phyloP scores from a whole-genome alignment of 2,113 vertebrate species.

The Gnathonemus longibarbis region DNA sequence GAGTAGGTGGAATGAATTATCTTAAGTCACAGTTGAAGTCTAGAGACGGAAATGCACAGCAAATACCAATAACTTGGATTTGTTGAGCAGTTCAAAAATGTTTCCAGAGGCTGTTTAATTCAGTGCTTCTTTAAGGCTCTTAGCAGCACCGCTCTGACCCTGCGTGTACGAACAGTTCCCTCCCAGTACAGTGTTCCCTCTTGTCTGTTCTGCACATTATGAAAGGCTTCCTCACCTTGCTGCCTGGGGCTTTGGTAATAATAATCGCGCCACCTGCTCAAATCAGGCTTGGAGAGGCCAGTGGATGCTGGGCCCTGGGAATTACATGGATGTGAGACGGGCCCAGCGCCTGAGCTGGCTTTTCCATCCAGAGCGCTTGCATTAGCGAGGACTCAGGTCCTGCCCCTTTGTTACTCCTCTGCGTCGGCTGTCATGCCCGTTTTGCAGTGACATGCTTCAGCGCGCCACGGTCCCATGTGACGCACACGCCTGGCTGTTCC shows the following conservation, averaged over 20 bases:
- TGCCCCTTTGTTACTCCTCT: not conserved
- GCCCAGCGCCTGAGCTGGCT: not conserved
- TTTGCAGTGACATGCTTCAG: not conserved
- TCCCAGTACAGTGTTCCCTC: not conserved
- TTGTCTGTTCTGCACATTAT: not conserved
- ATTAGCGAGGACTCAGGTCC: not conserved
- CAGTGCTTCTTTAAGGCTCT: not conserved
- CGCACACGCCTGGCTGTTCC: not conserved
- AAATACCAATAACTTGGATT: slow-evolving; percentile 6
- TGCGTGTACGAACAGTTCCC: too few relatives aligned
- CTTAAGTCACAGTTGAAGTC: not conserved
- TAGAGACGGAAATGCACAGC: not conserved
- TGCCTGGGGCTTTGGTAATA: not conserved
- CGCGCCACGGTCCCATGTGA: not conserved
- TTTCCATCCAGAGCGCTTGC: not conserved
- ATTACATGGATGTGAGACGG: not conserved
- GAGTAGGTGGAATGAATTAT: not conserved
- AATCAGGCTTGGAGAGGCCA: not conserved
- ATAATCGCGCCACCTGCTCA: not conserved
- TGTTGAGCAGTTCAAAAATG: not conserved
- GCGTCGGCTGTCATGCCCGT: not conserved
- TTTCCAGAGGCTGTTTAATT: not conserved
- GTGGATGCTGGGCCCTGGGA: not conserved
- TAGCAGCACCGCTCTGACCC: not conserved
- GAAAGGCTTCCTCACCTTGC: not conserved